A percentile compares a stretch with the other conserved stretches of the same genome.
Conservation (phyloP, 2,888 invertebrate genomes). For the Hipparchia semele region DNA sequence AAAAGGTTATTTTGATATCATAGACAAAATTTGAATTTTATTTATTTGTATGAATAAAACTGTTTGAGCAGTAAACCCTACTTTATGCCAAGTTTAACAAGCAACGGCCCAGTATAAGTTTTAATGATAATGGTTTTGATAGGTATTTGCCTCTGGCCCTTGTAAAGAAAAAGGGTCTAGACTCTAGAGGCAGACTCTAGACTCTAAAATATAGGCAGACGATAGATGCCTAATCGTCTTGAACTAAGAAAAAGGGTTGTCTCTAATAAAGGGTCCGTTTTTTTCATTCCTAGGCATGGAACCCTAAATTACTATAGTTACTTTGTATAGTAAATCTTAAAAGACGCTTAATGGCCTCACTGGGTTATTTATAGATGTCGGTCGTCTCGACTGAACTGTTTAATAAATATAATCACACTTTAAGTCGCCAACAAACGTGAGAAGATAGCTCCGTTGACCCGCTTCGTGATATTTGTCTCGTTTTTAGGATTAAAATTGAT, state of each 20-base stretch:
- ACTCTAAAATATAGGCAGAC: neutral
- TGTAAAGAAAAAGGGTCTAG: neutral
- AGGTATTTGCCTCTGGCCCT: too few relatives aligned
- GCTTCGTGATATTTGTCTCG: conserved; percentile 81
- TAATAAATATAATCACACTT: conserved; percentile 82
- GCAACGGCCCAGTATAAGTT: too few relatives aligned
- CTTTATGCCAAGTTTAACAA: too few relatives aligned
- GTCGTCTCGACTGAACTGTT: conserved; percentile 76
- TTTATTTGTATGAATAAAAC: too few relatives aligned
- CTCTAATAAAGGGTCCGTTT: neutral
- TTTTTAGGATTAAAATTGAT: conserved; percentile 78
- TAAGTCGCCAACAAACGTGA: conserved; percentile 81
- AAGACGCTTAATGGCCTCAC: conserved; percentile 76
- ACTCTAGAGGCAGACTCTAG: neutral
- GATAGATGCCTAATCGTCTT: neutral
- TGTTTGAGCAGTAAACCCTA: too few relatives aligned
- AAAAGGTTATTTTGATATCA: too few relatives aligned
- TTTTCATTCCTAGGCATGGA: neutral
- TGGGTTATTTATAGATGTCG: conserved; percentile 75
- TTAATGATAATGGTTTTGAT: too few relatives aligned
- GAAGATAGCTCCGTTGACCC: conserved; percentile 78
- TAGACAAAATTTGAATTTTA: too few relatives aligned
- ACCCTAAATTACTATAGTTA: conserved; percentile 61
- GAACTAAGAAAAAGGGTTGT: neutral
- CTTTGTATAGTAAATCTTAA: conserved; percentile 77